Evolutionary conservation across 2,113 vertebrate species (phyloP).

Genomic region (Dasyornis broadbenti): DNA sequence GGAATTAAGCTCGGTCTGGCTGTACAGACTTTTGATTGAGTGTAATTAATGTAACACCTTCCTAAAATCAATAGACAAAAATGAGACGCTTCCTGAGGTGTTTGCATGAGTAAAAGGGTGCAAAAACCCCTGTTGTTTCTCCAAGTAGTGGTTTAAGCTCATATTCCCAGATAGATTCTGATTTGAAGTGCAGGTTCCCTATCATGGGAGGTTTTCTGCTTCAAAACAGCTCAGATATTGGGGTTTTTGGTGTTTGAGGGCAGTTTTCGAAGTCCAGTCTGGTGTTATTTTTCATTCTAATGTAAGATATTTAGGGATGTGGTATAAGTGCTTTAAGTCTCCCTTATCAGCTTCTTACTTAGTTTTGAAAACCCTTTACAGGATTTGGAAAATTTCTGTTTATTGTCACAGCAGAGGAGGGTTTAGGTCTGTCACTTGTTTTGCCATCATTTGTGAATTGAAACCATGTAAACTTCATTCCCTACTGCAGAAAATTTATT

Average conservation of each 20-base stretch:
- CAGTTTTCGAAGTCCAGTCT: not conserved
- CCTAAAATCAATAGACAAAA: not conserved
- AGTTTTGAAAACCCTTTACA: not conserved
- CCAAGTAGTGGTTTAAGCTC: not conserved
- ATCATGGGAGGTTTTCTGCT: not conserved
- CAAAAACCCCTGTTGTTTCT: not conserved
- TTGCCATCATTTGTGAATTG: not conserved
- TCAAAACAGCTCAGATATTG: not conserved
- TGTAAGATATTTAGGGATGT: not conserved
- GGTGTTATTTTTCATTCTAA: not conserved
- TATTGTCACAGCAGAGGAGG: not conserved
- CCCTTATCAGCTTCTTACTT: not conserved
- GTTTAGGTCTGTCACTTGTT: not conserved
- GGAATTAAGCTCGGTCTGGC: not conserved
- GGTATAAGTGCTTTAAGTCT: not conserved
- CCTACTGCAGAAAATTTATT: not conserved
- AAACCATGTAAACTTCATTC: not conserved
- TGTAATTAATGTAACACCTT: not conserved
- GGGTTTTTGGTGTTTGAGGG: not conserved
- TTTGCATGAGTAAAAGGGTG: not conserved
- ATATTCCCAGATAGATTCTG: not conserved
- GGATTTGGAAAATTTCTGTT: not conserved
- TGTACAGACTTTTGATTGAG: not conserved
- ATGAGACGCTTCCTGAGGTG: not conserved
- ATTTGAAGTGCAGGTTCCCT: not conserved